Base-by-base conservation (phyloP, 2,797 vertebrate species). In the Bucorvus abyssinicus region DNA sequence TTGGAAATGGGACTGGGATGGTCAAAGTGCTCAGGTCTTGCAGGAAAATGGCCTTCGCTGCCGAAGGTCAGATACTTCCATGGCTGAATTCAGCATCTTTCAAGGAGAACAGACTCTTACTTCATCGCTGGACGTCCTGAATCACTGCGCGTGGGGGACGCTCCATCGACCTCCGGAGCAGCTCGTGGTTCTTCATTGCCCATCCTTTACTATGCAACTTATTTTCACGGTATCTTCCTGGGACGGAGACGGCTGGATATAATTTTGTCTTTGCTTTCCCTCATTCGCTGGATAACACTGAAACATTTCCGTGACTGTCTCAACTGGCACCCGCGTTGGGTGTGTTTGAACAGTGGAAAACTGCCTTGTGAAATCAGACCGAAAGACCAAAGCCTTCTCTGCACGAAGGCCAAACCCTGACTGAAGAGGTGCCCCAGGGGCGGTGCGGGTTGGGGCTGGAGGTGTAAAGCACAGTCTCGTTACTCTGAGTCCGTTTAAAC, bases 251-350 rank as follows among this genome's bases (percentile, higher is more conserved):
- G 60, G 76, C 87, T 94, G 85, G 87, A 65, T 92, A 80, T 12
- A 20, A 61, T 79, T 95, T 93, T 74, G 61, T 6, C 47, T 92
- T 94, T 91, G 91, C 93, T 97, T 97, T 90, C 95, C 95, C 83
- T 94, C 24, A 19, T 57, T 84, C 14, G 23, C 59, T 67, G 70
- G 59, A 77, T 52, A 49, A 69, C 9, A 75, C 73, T 59, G 76
- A 60, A 75, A 8, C 13, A 40, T 91, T 78, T 45, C 91, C 92
- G 1, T 27, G 75, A 4, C 79, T 73, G 65, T 69, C 76, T 78
- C 65, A 69, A 49, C 80, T 44, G 53, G 56, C 87, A 47, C 49
- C 10, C 23, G 12, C 27, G 0, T 30, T 15, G 52, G 45, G 55
- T 75, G 14, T 63, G 1, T 80, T 57, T 32, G 87, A 69, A 10